phyloP scores from a whole-genome alignment of 2,888 invertebrate species.

The Caenorhabditis plicata region DNA sequence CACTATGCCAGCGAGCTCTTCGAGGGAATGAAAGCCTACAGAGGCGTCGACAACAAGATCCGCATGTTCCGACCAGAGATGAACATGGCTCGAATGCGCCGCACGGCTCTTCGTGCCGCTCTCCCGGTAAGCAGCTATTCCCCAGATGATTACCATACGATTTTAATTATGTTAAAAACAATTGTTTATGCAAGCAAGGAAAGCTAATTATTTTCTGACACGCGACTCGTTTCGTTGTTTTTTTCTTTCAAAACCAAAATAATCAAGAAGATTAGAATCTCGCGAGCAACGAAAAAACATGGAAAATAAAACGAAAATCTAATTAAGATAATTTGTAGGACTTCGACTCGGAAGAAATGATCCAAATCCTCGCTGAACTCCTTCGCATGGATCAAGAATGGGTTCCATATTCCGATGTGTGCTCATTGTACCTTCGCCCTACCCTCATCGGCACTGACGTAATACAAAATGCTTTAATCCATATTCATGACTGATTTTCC shows the following conservation, averaged over 20 bases:
- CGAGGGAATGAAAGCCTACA: slow-evolving; percentile 96
- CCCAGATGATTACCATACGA: not conserved
- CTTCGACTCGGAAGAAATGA: slow-evolving; percentile 83
- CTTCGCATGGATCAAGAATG: slow-evolving; percentile 92
- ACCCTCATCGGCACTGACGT: slow-evolving; percentile 96
- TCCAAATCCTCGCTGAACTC: slow-evolving; percentile 81
- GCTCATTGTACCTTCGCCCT: slow-evolving; percentile 92
- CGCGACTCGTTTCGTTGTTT: slow-evolving; percentile 5
- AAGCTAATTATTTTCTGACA: too few species aligned
- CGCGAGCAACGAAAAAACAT: too few species aligned
- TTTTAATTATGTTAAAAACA: too few species aligned
- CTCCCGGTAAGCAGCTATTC: slow-evolving; percentile 76
- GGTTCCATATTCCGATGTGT: slow-evolving; percentile 84
- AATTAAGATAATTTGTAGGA: too few species aligned
- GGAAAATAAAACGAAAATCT: too few species aligned
- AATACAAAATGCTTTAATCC: slow-evolving; percentile 3
- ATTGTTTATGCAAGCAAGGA: too few species aligned
- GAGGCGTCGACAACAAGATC: slow-evolving; percentile 87
- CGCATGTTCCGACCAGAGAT: slow-evolving; percentile 90
- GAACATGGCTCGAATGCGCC: slow-evolving; percentile 90
- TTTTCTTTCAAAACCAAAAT: not conserved
- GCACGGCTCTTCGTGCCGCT: slow-evolving; percentile 80
- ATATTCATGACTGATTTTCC: slow-evolving; percentile 48
- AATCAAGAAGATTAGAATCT: slow-evolving; percentile 14
- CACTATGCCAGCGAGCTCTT: slow-evolving; percentile 76